A percentile compares a stretch with the other conserved stretches of the same genome.
Conservation (phyloP, 2,113 vertebrate genomes). For the Phalacrocorax carbo region DNA sequence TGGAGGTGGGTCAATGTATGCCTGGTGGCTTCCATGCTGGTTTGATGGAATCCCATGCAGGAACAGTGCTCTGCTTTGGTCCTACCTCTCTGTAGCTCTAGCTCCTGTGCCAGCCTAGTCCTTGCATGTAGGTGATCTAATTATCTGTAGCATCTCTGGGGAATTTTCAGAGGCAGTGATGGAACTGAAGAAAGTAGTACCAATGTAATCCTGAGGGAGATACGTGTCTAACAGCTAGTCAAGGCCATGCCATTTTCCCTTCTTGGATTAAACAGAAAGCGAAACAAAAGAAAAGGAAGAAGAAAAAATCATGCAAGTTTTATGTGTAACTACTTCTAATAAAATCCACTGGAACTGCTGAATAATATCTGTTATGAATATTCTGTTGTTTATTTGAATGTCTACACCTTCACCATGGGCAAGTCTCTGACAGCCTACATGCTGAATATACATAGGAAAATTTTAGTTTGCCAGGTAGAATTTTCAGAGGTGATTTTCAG, state of each 20-base stretch:
- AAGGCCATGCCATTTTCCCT: background rate
- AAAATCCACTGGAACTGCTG: background rate
- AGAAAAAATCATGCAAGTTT: background rate
- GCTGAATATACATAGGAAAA: background rate
- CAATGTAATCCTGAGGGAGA: background rate
- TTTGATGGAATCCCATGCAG: background rate
- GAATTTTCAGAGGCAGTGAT: background rate
- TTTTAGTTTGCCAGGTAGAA: background rate
- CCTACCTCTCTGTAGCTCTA: background rate
- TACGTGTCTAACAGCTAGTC: background rate
- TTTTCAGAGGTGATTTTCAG: background rate
- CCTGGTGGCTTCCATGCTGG: background rate
- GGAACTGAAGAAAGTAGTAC: background rate
- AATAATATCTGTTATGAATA: background rate
- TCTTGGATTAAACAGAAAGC: background rate
- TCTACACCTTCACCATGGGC: fast-evolving
- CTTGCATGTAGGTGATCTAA: background rate
- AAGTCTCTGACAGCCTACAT: background rate
- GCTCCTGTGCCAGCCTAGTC: background rate
- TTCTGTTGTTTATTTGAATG: background rate
- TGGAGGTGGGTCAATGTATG: background rate
- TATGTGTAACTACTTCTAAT: background rate
- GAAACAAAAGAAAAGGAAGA: background rate
- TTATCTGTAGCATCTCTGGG: background rate
- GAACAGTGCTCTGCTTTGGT: background rate